phyloP scores from a whole-genome alignment of 2,888 invertebrate species.

The Choristoneura rosaceana region DNA sequence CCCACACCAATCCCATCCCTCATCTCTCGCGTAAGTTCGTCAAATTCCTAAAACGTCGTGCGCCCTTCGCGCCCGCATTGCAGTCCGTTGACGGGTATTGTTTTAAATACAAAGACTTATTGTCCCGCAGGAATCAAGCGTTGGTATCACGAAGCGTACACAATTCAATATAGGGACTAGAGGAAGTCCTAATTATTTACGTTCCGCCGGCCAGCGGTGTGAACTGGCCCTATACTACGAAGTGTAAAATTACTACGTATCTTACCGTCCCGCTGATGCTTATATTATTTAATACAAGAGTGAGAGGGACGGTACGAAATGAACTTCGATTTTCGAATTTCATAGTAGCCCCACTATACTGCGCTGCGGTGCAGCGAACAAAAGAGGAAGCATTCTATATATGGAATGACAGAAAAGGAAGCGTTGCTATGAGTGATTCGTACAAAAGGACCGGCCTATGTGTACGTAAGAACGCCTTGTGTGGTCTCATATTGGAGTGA shows the following conservation, averaged over 20 bases:
- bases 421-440: constrained; percentile 28
- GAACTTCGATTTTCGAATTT: no score
- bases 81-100: not conserved
- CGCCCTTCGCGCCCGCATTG: not conserved
- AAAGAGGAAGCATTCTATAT: constrained; percentile 34
- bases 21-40: no score
- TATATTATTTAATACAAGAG: no score
- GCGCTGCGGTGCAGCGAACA: constrained; percentile 23
- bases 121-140: constrained; percentile 29
- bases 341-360: not conserved
- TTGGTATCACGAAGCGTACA: constrained; percentile 19
- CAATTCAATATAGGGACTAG: constrained; percentile 41
- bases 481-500: constrained; percentile 17
- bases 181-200: constrained; percentile 45
- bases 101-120: not conserved
- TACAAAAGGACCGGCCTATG: constrained; percentile 13
- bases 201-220: constrained; percentile 27
- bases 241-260: no score
- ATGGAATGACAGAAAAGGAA: constrained; percentile 29
- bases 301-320: no score
- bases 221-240: not conserved
- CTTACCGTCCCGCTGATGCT: no score
- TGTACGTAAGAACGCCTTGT: constrained; percentile 16
- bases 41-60: not conserved
- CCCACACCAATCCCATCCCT: no score